These are phyloP conservation scores for Corticium candelabrum DNA, from an alignment of 37 sponge, comb jelly and placozoan species.

Conservation along the genomic window DNA sequence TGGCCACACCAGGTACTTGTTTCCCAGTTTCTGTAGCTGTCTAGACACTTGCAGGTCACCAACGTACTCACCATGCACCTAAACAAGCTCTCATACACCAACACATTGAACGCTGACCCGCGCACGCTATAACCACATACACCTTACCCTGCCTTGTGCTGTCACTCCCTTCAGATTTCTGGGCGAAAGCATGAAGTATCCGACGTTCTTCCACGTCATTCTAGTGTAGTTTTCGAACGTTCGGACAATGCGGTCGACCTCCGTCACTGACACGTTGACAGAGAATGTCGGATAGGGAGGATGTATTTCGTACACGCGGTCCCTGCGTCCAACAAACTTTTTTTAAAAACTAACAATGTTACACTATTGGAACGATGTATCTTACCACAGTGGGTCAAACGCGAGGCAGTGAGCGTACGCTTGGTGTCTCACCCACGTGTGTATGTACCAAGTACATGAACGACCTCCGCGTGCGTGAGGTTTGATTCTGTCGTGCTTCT, in stretches of 20 bases:
- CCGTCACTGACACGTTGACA: constrained; percentile 58
- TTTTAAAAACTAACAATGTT: background rate
- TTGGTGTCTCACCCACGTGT: background rate
- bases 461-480: background rate
- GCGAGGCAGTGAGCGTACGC: constrained; percentile 3
- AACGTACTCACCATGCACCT: background rate
- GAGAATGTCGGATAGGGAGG: constrained; percentile 45
- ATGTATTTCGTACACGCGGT: constrained; percentile 45
- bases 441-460: background rate
- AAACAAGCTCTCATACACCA: too few species aligned
- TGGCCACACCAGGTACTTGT: background rate
- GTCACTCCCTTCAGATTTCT: background rate
- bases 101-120: too few species aligned
- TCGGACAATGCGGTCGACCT: constrained; percentile 27
- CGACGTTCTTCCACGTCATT: constrained; percentile 48
- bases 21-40: background rate
- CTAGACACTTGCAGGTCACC: background rate
- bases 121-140: too few species aligned
- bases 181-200: constrained; percentile 10
- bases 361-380: background rate
- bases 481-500: background rate
- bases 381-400: background rate
- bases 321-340: constrained; percentile 23
- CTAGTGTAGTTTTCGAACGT: background rate
- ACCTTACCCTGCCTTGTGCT: background rate